These are phyloP conservation scores for Leucoraja ocellata DNA, from an alignment of 2,797 vertebrate species.

Conservation along the genomic window DNA sequence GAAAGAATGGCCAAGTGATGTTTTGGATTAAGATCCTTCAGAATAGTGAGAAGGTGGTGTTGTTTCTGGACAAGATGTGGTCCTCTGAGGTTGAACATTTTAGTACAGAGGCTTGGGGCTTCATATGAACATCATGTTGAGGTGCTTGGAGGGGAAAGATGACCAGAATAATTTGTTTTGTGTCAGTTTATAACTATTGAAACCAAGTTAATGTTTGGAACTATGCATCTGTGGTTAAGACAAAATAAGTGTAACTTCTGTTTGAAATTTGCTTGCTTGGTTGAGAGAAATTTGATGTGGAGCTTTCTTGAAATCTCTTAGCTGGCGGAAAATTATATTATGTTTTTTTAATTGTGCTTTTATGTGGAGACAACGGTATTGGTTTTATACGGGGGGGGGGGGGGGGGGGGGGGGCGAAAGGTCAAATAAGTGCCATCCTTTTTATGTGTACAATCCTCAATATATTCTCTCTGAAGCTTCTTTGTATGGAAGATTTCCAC, in stretches of 20 bases:
- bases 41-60: too few species aligned
- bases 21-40: too few species aligned
- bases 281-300: neutral
- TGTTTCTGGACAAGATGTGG: too few species aligned
- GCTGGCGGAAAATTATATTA: neutral
- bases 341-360: neutral
- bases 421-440: neutral
- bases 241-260: neutral
- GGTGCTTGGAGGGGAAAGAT: neutral
- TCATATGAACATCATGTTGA: neutral
- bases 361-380: neutral
- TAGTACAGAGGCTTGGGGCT: neutral
- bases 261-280: neutral
- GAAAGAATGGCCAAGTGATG: too few species aligned
- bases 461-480: neutral
- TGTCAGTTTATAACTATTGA: neutral
- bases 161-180: neutral
- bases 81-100: neutral
- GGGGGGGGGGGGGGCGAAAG: too few species aligned
- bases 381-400: too few species aligned
- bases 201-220: neutral
- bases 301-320: neutral
- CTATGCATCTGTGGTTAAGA: neutral
- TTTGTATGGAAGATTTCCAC: neutral
- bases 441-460: neutral